Evolutionary conservation across 2,797 vertebrate species (phyloP), one percentile per base, ranked within the genome.

Genomic region (Hydrolagus colliei): DNA sequence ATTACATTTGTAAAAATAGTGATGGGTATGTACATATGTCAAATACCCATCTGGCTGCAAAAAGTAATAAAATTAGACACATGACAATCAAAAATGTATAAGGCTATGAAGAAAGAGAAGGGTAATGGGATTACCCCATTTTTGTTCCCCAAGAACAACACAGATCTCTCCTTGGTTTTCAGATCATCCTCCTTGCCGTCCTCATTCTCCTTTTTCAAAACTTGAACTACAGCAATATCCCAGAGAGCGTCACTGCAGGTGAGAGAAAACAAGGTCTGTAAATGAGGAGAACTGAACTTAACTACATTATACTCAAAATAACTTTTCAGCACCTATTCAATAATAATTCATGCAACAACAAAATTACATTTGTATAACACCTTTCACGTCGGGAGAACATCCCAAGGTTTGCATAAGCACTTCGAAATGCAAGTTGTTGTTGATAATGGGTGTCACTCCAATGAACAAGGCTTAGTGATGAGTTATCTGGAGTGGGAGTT

Each of bases 81-180:
- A 22, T 5, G 3, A 18, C 6, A 7, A 73, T 2, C 68, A 12
- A 2, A 74, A 77, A 0, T 20, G 65, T 12, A 41, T 4, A 76
- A 7, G 32, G 41, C 77, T 80, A 27, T 80, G 22, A 11, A 16
- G 35, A 9, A 35, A 1, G 52, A n/a, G 32, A 6, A 52, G 41
- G 41, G 41, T 52, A 52, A 52, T 52, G 41, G 41, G 80, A 88
- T 89, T 91, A 99, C 97, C 95, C 93, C 97, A 0, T 92, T 93
- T 91, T 98, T 99, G 93, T 92, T 98, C 86, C 98, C 98, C 87
- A 97, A 90, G 88, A 98, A 95, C 87, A 99, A 93, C 86, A 99
- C 63, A 6, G 93, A 96, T 90, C 95, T 96, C 89, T 98, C 97
- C 86, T 90, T 92, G 67, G 88, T 85, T 90, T 89, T 92, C 10